Evolutionary conservation across 2,888 invertebrate genomes (phyloP), one percentile per base, ranked within the genome.

Genomic region (Orthonevra nobilis): DNA sequence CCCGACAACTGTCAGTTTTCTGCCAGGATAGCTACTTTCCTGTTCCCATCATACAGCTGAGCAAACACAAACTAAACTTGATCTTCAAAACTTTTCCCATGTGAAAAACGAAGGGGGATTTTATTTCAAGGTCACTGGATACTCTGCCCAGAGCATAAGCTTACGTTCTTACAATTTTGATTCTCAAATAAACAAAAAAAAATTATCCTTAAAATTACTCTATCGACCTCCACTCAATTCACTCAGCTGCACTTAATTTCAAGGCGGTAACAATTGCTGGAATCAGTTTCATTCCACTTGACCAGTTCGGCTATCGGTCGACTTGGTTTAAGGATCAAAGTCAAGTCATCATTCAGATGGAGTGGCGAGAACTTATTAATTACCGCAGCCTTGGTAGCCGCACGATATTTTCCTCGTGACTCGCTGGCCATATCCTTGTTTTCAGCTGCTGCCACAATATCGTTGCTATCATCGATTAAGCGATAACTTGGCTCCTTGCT

Each of bases 331-430:
- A 89, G 81, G 69, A 86, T 86, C 0, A 89, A 68, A 17, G 86
- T 87, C 38, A 88, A 56, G 1, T 84, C 83, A 0, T 85, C 83
- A 36, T 88, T 88, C 0, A 89, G 70, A 36, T 85, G 84, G 6
- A 89, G 73, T 0, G 88, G 86, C 3, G 89, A 87, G 74, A 89
- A 88, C 64, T 87, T 88, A 26, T 87, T 88, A 10, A 85, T 74
- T 3, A 88, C 83, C n/a, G 84, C 74, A 2, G 86, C 85, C 81
- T 89, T 89, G 4, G 87, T 88, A 2, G 89, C 82, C 0, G 82
- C 82, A 0, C 86, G 84, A 77, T 88, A 88, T 26, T 84, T 85
- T 1, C 83, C 85, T 15, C 83, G 81, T 44, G 84, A 82, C 36
- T 86, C 86, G 4, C 60, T 82, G 9, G 84, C 83, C 2, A 83